phyloP scores from a whole-genome alignment of 2,888 invertebrate genomes.

The Mythimna albipuncta region DNA sequence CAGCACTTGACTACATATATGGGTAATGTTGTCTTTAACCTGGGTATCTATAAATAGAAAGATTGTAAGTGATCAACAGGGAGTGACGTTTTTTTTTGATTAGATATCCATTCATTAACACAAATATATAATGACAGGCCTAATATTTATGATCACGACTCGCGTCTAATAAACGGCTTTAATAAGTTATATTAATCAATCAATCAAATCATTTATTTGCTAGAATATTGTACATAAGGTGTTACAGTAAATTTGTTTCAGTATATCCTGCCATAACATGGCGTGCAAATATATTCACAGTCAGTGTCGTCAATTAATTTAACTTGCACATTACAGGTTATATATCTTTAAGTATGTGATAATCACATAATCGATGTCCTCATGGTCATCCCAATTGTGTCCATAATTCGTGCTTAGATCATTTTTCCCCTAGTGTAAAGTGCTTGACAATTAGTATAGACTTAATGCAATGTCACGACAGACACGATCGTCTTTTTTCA shows the following conservation, averaged over 20 bases:
- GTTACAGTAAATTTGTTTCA: too few species aligned
- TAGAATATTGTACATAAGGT: too few species aligned
- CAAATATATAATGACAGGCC: conserved; percentile 5
- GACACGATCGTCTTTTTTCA: conserved; percentile 76
- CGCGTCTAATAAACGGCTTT: conserved; percentile 12
- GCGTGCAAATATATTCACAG: too few species aligned
- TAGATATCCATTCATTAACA: conserved; percentile 37
- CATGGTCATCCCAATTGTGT: conserved; percentile 63
- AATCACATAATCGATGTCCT: conserved; percentile 68
- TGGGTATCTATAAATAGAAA: background rate
- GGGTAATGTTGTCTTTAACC: background rate
- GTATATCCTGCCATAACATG: too few species aligned
- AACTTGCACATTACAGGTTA: too few species aligned
- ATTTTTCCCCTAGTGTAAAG: conserved; percentile 63
- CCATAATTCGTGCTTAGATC: conserved; percentile 68
- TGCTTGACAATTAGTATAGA: conserved; percentile 63
- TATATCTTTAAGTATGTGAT: conserved; percentile 49
- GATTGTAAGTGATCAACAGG: conserved; percentile 18
- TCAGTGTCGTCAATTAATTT: too few species aligned
- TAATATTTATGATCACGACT: conserved; percentile 26
- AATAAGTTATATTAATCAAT: conserved; percentile 15
- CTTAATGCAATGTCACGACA: conserved; percentile 75
- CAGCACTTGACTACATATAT: background rate
- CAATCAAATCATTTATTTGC: too few species aligned
- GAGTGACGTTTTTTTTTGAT: conserved; percentile 21